Evolutionary conservation across 2,888 invertebrate genomes (phyloP).

Genomic region (Drosophila hawaiiensis): DNA sequence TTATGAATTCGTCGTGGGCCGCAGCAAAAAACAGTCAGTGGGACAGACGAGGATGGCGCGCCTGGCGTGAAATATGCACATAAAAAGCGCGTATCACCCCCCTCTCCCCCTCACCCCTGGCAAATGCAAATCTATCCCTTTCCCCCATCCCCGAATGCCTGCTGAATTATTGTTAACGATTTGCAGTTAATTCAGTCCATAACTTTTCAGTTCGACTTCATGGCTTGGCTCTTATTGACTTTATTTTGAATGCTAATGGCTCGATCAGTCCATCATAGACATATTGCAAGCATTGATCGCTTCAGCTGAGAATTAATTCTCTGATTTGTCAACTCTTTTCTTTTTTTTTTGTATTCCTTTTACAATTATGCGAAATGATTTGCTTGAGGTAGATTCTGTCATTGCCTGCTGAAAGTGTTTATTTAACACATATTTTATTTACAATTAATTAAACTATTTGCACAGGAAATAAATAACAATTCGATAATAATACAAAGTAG

Average conservation of each 20-base stretch:
- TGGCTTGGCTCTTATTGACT: slow-evolving; percentile 64
- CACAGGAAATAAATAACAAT: background rate
- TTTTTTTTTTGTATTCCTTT: background rate
- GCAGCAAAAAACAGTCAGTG: slow-evolving; percentile 18
- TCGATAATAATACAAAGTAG: background rate
- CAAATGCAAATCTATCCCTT: slow-evolving; percentile 72
- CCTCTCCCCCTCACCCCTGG: slow-evolving; percentile 35
- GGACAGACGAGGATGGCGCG: slow-evolving; percentile 12
- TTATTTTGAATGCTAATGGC: slow-evolving; percentile 76
- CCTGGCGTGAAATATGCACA: slow-evolving; percentile 80
- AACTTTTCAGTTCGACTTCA: slow-evolving; percentile 72
- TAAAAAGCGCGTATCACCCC: slow-evolving; percentile 64
- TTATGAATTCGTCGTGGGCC: slow-evolving; percentile 81
- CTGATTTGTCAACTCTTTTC: slow-evolving; percentile 14
- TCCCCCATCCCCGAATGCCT: background rate
- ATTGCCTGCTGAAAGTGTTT: background rate
- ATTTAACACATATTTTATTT: background rate
- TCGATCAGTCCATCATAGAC: slow-evolving; percentile 59
- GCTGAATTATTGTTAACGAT: slow-evolving; percentile 84
- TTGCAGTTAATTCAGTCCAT: slow-evolving; percentile 81
- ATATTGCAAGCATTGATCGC: slow-evolving; percentile 38
- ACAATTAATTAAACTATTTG: background rate
- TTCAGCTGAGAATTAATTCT: slow-evolving; percentile 3
- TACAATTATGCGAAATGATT: background rate
- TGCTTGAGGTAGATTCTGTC: background rate